Evolutionary conservation across 2,113 vertebrate species (phyloP).

Genomic region (Pantherophis guttatus): DNA sequence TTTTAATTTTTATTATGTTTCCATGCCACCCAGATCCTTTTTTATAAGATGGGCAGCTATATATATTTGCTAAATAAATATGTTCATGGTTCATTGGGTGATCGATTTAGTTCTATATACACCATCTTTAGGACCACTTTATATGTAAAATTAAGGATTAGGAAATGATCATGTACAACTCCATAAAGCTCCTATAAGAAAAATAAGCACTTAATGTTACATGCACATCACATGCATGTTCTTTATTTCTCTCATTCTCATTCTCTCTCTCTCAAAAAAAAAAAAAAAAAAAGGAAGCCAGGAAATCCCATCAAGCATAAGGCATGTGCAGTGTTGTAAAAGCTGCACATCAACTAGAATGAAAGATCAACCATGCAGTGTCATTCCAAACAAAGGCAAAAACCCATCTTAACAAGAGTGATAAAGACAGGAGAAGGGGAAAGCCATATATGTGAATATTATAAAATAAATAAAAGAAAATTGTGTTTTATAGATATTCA

Average conservation of each 20-base stretch:
- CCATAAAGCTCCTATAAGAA: fast-evolving
- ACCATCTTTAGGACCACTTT: background rate
- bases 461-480: conserved; percentile 47
- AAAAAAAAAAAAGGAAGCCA: conserved; percentile 4
- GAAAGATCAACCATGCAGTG: conserved; percentile 67
- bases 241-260: background rate
- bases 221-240: conserved; percentile 39
- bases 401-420: conserved; percentile 6
- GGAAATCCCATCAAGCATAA: conserved; percentile 30
- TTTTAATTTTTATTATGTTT: background rate
- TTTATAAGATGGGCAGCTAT: background rate
- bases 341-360: background rate
- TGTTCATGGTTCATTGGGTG: background rate
- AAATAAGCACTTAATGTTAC: background rate
- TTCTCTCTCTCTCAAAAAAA: background rate
- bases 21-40: background rate
- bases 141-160: background rate
- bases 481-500: conserved; percentile 50
- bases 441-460: conserved; percentile 48
- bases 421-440: conserved; percentile 20
- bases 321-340: conserved; percentile 39
- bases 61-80: background rate
- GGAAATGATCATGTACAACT: background rate
- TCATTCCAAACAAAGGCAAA: conserved; percentile 22
- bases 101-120: background rate